Conservation (phyloP, 2,888 invertebrate species). For the Calameuta pallipes region DNA sequence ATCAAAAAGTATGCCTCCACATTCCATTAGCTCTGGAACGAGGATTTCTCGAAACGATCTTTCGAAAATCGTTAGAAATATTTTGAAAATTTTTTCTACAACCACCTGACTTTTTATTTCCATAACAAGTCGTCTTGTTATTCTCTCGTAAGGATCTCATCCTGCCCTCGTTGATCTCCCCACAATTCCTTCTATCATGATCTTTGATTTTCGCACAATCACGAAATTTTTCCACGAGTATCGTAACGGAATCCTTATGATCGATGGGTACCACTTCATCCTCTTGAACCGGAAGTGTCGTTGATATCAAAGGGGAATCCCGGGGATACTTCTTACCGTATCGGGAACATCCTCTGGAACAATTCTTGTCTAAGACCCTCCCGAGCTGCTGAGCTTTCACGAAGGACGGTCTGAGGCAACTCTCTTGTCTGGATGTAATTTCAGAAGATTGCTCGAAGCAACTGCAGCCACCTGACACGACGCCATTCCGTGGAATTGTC, state of each 20-base stretch:
- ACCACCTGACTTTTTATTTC: not conserved
- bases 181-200: not conserved
- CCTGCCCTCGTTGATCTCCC: not conserved
- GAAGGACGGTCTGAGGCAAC: constrained; percentile 16
- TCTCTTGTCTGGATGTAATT: not conserved
- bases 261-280: constrained; percentile 31
- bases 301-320: not conserved
- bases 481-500: not conserved
- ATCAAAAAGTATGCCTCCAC: not conserved
- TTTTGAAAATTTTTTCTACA: not conserved
- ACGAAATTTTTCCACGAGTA: constrained; percentile 51
- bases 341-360: not conserved
- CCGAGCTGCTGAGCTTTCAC: constrained; percentile 15
- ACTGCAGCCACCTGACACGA: not conserved
- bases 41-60: not conserved
- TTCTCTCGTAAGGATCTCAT: not conserved
- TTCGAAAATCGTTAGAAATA: not conserved
- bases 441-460: not conserved
- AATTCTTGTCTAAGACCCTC: not conserved
- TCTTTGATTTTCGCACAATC: not conserved
- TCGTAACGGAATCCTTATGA: constrained; percentile 57
- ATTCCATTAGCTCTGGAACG: not conserved
- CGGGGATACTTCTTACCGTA: not conserved
- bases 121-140: not conserved
- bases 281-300: not conserved